Evolutionary conservation across 1,140 invertebrate species (phyloP), one percentile per base, ranked within the genome.

Genomic region (Muscidifurax raptorellus): DNA sequence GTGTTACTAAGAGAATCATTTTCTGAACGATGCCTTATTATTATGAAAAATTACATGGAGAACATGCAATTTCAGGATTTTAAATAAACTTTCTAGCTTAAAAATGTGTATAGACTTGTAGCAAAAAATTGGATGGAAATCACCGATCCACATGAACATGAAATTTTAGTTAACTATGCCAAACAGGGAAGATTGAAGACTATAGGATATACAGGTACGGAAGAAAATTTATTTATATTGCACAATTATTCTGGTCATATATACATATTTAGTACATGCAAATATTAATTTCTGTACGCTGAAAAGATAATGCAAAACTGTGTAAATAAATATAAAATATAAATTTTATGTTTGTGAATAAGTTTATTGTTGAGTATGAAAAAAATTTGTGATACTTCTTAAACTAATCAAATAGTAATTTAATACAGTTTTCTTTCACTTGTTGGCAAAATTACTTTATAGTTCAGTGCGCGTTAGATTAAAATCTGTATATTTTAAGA

Each of bases 71-170:
- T 22, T 59, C 5, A 59, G 52, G 5, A 59, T 22, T 59, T 59
- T 22, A 22, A 59, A 7, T 22, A 18, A 59, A 22, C 52, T 59
- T 59, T 59, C 6, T 59, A 59, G 52, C 52, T 59, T 22, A 59
- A 59, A 59, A 59, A 59, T n/a, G 40, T 76, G 7, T 76, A 47
- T 27, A 28, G 25, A 27, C 9, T 25, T 12, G 22, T 76, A 47
- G 40, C 74, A n/a, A 27, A 25, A 47, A 76, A 44, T 76, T 76
- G 74, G 74, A 25, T 47, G 40, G 22, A 18, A 25, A 76, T 76
- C 18, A 25, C n/a, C 18, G 40, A 76, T 76, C 12, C 22, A 6
- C 0, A 44, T 5, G 74, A 76, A 25, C 25, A 28, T 44, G 10
- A 25, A 15, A 76, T 76, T 30, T n/a, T 76, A 40, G 18, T 76